Evolutionary conservation across 2,888 invertebrate genomes (phyloP).

Genomic region (Tetranychus piercei): DNA sequence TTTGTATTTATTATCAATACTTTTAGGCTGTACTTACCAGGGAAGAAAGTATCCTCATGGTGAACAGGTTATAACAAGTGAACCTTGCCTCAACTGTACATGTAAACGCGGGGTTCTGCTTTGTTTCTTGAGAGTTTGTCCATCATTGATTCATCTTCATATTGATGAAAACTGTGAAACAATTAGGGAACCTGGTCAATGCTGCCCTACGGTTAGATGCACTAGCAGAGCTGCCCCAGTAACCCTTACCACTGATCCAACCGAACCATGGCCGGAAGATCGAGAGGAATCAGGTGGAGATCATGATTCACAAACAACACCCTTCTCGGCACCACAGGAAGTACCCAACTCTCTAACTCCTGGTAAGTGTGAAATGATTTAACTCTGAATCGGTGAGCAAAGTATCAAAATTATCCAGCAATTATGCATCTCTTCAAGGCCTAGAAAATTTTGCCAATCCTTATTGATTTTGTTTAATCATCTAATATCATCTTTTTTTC

Average conservation of each 20-base stretch:
- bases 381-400: no score
- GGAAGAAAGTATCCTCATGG: constrained; percentile 81
- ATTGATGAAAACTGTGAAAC: constrained; percentile 13
- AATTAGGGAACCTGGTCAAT: constrained; percentile 31
- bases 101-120: constrained; percentile 85
- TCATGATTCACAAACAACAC: constrained; percentile 1
- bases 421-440: no score
- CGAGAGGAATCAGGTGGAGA: not conserved
- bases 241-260: not conserved
- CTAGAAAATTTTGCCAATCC: no score
- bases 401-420: not conserved
- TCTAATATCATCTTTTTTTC: no score
- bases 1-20: no score
- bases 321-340: not conserved
- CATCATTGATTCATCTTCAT: constrained; percentile 31
- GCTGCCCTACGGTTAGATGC: constrained; percentile 60
- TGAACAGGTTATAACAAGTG: constrained; percentile 78
- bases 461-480: no score
- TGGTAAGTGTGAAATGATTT: not conserved
- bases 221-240: constrained; percentile 7
- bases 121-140: constrained; percentile 82
- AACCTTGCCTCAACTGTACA: constrained; percentile 84
- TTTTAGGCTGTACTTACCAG: constrained; percentile 67
- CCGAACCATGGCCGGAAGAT: constrained; percentile 4
- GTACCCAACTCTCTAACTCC: not conserved